phyloP scores from a whole-genome alignment of 37 sponge, comb jelly and placozoan genomes.

The Mnemiopsis leidyi region DNA sequence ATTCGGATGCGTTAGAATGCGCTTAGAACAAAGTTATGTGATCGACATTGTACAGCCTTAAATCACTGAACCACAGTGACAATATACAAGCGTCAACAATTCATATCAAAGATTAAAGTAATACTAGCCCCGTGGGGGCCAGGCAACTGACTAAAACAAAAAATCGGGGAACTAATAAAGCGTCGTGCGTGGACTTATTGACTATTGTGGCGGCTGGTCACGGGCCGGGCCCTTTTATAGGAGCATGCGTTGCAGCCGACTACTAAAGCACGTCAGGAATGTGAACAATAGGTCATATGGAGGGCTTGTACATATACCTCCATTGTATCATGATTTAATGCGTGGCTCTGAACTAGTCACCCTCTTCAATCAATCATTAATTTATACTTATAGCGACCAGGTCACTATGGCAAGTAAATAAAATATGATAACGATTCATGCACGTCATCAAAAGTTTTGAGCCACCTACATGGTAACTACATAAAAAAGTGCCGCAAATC shows the following conservation, averaged over 20 bases:
- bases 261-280: background rate
- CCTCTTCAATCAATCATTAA: background rate
- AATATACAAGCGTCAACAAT: background rate
- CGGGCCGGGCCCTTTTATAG: background rate
- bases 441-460: background rate
- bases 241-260: background rate
- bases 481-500: background rate
- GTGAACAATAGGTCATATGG: background rate
- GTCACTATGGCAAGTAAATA: conserved; percentile 29
- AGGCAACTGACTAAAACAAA: background rate
- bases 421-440: background rate
- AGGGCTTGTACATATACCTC: background rate
- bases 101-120: background rate
- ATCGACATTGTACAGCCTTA: background rate
- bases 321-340: background rate
- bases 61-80: background rate
- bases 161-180: background rate
- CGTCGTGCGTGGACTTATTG: background rate
- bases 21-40: background rate
- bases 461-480: conserved; percentile 21
- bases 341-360: background rate
- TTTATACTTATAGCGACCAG: background rate
- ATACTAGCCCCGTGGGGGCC: background rate
- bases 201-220: background rate
- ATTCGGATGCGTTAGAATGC: background rate